Conservation (phyloP, 2,797 vertebrate species). For the Rhinella marina region DNA sequence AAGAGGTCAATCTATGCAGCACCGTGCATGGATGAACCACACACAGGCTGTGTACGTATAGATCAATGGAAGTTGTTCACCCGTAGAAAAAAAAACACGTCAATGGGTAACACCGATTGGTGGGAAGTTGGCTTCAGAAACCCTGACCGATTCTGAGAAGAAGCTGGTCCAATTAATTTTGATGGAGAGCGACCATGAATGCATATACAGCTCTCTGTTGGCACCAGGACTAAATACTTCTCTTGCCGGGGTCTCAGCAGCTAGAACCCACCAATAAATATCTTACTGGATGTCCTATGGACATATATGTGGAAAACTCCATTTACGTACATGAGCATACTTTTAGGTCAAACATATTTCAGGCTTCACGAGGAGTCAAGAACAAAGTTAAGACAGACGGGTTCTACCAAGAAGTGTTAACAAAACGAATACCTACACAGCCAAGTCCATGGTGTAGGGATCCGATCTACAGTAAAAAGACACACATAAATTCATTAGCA, state of each 20-base stretch:
- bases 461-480: slow-evolving; percentile 85
- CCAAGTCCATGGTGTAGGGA: slow-evolving; percentile 95
- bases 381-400: background rate
- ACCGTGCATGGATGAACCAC: background rate
- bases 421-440: slow-evolving; percentile 85
- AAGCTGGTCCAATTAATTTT: background rate
- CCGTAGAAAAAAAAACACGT: background rate
- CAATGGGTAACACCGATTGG: background rate
- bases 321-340: too few species aligned
- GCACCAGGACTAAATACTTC: background rate
- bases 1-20: background rate
- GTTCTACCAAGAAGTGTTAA: slow-evolving; percentile 31
- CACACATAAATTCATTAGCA: slow-evolving; percentile 68
- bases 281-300: background rate
- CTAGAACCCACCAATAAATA: background rate
- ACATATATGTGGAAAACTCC: too few species aligned
- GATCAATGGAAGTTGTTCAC: background rate
- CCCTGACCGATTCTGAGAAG: background rate
- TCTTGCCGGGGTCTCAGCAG: background rate
- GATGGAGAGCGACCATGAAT: background rate
- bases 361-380: background rate
- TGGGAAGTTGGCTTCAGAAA: background rate
- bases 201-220: background rate
- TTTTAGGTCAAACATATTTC: background rate
- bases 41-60: background rate